Conservation (phyloP, 2,888 invertebrate genomes). For the Callyntrura sp. region DNA sequence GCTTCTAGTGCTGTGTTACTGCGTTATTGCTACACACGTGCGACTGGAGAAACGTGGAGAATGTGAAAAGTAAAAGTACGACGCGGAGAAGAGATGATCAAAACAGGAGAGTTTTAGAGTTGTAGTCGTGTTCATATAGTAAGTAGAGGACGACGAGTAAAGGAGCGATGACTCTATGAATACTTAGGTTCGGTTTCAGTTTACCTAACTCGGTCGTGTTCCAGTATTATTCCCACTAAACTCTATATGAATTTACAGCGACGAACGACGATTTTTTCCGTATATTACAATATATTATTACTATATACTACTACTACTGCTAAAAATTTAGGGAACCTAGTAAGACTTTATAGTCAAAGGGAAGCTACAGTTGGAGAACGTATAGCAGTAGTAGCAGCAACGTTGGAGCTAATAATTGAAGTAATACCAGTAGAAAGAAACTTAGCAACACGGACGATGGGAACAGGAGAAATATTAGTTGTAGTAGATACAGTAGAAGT, state of each 20-base stretch:
- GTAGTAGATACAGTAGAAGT: background rate
- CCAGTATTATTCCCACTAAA: no score
- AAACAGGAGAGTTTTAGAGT: background rate
- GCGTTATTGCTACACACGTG: background rate
- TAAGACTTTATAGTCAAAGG: constrained; percentile 60
- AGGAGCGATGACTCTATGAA: no score
- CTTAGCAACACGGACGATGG: constrained; percentile 7
- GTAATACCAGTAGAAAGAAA: constrained; percentile 5
- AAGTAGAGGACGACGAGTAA: background rate
- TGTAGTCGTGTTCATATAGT: background rate
- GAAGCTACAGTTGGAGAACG: constrained; percentile 1
- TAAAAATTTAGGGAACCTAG: constrained; percentile 47
- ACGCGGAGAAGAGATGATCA: background rate
- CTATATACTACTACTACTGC: background rate
- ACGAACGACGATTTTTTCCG: background rate
- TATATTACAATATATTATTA: background rate
- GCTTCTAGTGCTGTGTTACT: background rate
- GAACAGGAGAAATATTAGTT: background rate
- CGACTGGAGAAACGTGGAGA: background rate
- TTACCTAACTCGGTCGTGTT: background rate
- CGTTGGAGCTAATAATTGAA: background rate
- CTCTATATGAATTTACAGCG: no score
- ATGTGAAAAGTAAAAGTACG: background rate
- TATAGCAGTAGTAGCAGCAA: background rate
- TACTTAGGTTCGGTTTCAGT: no score